Evolutionary conservation across 2,797 vertebrate genomes (phyloP).

Genomic region (Xiphophorus birchmanni): DNA sequence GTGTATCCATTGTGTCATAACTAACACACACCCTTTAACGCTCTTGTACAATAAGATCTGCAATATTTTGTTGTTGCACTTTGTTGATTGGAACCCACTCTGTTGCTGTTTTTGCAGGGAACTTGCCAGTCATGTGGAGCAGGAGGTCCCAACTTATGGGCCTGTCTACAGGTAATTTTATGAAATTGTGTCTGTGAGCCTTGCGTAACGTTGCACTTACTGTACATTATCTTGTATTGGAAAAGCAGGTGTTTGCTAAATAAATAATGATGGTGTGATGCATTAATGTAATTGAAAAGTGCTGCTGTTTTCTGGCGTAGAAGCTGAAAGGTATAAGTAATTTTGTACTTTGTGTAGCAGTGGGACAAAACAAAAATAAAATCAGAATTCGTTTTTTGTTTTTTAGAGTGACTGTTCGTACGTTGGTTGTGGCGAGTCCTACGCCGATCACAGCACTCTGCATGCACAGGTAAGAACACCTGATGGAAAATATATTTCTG

Average conservation of each 20-base stretch:
- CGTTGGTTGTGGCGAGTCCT: conserved; percentile 96
- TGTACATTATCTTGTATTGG: conserved; percentile 2
- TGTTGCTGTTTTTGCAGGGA: conserved; percentile 78
- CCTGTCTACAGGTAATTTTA: conserved; percentile 92
- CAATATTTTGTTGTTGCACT: not conserved
- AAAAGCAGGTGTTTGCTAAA: conserved; percentile 22
- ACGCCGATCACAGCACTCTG: conserved; percentile 94
- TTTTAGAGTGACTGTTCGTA: conserved; percentile 90
- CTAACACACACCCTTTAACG: not conserved
- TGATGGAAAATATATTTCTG: no score
- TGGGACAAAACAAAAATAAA: not conserved
- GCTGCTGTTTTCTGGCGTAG: not conserved
- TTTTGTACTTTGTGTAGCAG: not conserved
- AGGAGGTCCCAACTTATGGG: conserved; percentile 95
- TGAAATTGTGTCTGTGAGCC: not conserved
- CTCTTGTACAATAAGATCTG: not conserved
- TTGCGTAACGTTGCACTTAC: conserved; percentile 7
- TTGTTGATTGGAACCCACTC: not conserved
- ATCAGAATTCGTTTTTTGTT: conserved; percentile 22
- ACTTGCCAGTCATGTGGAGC: conserved; percentile 96
- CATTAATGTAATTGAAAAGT: conserved; percentile 19
- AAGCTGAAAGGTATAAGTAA: not conserved
- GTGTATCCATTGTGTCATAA: not conserved
- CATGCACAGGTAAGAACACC: conserved; percentile 90
- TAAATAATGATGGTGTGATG: conserved; percentile 21